These are phyloP conservation scores for Dryas iulia DNA, from an alignment of 1,140 invertebrate genomes.

Conservation along the genomic window DNA sequence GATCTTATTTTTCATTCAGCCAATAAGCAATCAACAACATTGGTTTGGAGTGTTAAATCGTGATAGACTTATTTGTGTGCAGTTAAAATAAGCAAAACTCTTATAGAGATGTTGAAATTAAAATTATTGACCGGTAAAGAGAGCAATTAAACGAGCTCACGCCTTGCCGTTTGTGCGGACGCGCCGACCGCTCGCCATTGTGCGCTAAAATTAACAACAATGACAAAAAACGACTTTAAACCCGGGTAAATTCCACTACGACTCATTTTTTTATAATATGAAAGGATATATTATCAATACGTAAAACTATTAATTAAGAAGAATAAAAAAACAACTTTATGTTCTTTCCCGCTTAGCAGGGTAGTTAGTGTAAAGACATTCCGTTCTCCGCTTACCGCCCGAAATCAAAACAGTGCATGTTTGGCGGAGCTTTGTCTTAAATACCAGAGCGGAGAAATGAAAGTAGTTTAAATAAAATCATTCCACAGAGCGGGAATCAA, in stretches of 20 bases:
- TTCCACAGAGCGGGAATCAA: too few species aligned
- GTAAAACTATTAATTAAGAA: too few species aligned
- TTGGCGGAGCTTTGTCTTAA: too few species aligned
- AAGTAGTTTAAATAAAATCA: too few species aligned
- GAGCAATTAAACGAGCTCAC: constrained; percentile 62
- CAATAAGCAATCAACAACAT: background rate
- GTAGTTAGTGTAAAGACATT: too few species aligned
- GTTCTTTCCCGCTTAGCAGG: too few species aligned
- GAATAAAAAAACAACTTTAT: too few species aligned
- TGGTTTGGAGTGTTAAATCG: background rate
- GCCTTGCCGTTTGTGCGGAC: constrained; percentile 53
- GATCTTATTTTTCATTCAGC: background rate
- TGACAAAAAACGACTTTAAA: constrained; percentile 48
- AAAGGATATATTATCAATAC: too few species aligned
- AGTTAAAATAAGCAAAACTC: constrained; percentile 11
- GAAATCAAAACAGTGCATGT: too few species aligned
- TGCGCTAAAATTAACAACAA: constrained; percentile 58
- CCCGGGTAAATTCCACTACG: constrained; percentile 12
- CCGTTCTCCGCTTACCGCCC: too few species aligned
- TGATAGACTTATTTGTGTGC: constrained; percentile 11
- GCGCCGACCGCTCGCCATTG: constrained; percentile 52
- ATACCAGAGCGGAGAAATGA: too few species aligned
- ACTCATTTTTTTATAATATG: too few species aligned
- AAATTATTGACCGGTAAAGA: constrained; percentile 55
- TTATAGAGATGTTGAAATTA: constrained; percentile 24